phyloP scores from a whole-genome alignment of 2,888 invertebrate species.

The Phymatocera aterrima region DNA sequence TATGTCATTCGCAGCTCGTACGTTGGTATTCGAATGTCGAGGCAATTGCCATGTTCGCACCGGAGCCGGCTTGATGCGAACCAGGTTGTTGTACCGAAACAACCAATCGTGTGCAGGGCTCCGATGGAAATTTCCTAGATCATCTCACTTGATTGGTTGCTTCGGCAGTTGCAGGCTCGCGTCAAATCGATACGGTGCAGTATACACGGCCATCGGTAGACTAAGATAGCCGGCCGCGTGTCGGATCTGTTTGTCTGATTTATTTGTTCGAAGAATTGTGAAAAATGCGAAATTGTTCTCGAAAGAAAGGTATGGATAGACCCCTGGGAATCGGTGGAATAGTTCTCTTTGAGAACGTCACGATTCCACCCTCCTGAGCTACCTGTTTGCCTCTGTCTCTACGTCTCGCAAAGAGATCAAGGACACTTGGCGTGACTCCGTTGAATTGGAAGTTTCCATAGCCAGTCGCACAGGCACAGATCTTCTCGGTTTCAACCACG shows the following conservation, averaged over 20 bases:
- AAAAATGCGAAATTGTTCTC: constrained; percentile 26
- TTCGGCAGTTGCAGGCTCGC: too few relatives aligned
- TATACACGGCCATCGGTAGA: not conserved
- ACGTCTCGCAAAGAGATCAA: constrained; percentile 14
- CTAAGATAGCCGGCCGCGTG: not conserved
- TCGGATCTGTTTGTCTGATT: not conserved
- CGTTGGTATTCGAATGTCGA: too few relatives aligned
- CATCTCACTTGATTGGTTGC: too few relatives aligned
- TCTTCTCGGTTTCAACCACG: not conserved
- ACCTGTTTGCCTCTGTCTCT: not conserved
- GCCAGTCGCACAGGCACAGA: not conserved
- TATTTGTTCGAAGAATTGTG: constrained; percentile 5
- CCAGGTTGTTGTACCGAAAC: too few relatives aligned
- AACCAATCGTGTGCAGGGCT: too few relatives aligned
- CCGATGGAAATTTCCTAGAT: too few relatives aligned
- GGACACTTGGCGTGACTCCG: constrained; percentile 21
- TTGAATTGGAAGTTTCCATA: constrained; percentile 11
- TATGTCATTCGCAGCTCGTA: too few relatives aligned
- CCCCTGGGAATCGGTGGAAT: constrained; percentile 17
- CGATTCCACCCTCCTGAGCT: not conserved
- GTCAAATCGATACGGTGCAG: too few relatives aligned
- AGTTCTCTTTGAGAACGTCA: constrained; percentile 33
- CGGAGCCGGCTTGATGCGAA: too few relatives aligned
- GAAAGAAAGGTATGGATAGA: constrained; percentile 25
- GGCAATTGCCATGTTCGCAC: too few relatives aligned